phyloP scores from a whole-genome alignment of 2,888 invertebrate species.

The Limenitis arthemis region DNA sequence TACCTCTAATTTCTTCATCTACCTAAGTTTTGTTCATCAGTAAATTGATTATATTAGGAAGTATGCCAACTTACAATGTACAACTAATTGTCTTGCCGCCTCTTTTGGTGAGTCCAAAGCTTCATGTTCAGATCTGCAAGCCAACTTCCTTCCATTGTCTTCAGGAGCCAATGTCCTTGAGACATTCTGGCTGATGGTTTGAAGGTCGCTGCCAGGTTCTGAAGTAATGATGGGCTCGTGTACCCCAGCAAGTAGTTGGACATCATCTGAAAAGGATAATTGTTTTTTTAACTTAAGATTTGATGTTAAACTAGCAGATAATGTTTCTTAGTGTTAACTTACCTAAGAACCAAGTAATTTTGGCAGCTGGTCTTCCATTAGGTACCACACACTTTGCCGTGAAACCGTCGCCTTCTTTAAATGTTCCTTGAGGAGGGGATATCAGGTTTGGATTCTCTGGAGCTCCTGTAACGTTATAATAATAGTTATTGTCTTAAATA shows the following conservation, averaged over 20 bases:
- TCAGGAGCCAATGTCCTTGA: conserved; percentile 73
- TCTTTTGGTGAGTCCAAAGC: conserved; percentile 60
- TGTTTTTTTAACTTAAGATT: neutral
- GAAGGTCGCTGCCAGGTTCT: conserved; percentile 68
- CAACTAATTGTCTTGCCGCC: conserved; percentile 42
- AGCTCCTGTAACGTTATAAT: conserved; percentile 41
- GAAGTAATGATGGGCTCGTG: conserved; percentile 67
- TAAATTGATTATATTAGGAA: neutral
- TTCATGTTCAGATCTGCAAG: conserved; percentile 79
- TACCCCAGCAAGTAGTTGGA: conserved; percentile 72
- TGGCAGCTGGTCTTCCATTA: conserved; percentile 82
- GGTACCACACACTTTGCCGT: conserved; percentile 77
- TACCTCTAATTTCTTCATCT: too few species aligned
- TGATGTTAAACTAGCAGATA: neutral
- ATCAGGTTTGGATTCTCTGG: conserved; percentile 59
- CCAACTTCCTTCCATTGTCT: conserved; percentile 76
- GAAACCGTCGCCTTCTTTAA: conserved; percentile 74
- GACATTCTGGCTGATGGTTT: conserved; percentile 77
- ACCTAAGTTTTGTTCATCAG: too few species aligned
- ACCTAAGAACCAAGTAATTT: conserved; percentile 82
- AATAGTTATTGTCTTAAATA: neutral
- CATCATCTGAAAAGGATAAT: conserved; percentile 66
- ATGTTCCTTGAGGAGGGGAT: conserved; percentile 43
- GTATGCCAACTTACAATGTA: conserved; percentile 46
- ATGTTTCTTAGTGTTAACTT: conserved; percentile 26